These are phyloP conservation scores for Nebria ingens DNA, from an alignment of 1,140 invertebrate species.

Conservation along the genomic window DNA sequence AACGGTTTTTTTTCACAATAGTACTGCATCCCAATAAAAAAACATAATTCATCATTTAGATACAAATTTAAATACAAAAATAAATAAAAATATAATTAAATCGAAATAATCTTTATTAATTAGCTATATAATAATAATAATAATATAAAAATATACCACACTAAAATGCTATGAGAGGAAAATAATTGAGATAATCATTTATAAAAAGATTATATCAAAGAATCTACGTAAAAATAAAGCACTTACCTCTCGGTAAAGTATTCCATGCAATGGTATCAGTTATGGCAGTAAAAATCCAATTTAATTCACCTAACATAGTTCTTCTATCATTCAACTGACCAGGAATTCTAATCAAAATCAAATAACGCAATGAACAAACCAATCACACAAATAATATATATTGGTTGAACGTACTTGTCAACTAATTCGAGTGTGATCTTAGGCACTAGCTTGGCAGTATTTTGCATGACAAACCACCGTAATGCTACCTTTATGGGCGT, in stretches of 20 bases:
- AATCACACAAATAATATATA: neutral
- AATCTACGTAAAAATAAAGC: neutral
- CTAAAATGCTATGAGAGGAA: conserved; percentile 12
- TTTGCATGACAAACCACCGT: conserved; percentile 85
- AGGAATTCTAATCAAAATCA: conserved; percentile 71
- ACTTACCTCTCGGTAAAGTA: conserved; percentile 70
- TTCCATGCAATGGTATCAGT: conserved; percentile 99
- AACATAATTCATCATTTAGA: too few relatives aligned
- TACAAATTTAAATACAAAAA: too few relatives aligned
- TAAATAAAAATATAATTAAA: too few relatives aligned
- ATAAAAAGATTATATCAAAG: neutral
- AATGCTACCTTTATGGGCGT: conserved; percentile 96
- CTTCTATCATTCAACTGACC: conserved; percentile 88
- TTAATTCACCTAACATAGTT: conserved; percentile 96
- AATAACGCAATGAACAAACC: too few relatives aligned
- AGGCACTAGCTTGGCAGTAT: conserved; percentile 67
- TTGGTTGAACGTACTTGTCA: conserved; percentile 66
- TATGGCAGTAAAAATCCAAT: conserved; percentile 99
- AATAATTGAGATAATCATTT: neutral
- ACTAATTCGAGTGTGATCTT: conserved; percentile 72
- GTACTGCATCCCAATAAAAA: too few relatives aligned
- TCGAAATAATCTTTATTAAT: too few relatives aligned
- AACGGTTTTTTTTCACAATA: too few relatives aligned
- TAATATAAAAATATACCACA: conserved; percentile 1
- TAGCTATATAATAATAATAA: too few relatives aligned